A percentile compares a stretch with the other conserved stretches of the same genome.
These are phyloP conservation scores for Ciona savignyi DNA, from an alignment of 23 tunicate species.

Conservation along the genomic window DNA sequence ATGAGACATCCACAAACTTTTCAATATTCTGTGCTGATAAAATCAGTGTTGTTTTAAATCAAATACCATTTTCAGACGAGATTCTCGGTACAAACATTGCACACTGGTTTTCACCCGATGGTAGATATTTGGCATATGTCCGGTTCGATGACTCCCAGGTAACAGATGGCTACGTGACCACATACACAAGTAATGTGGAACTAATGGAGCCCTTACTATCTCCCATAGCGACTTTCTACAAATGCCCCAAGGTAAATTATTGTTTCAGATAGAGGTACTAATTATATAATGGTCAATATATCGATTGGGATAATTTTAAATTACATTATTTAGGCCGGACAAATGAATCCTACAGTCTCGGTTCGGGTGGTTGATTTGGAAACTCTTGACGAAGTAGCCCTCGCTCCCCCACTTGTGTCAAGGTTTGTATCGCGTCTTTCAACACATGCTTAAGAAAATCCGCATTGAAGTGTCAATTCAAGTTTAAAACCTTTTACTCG, in stretches of 20 bases:
- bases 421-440: conserved; percentile 16
- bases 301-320: background rate
- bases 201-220: conserved; percentile 4
- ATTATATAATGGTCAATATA: background rate
- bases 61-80: conserved; percentile 35
- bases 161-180: conserved; percentile 23
- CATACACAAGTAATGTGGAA: conserved; percentile 12
- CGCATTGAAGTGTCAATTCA: background rate
- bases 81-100: conserved; percentile 39
- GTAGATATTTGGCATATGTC: conserved; percentile 68
- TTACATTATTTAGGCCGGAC: conserved; percentile 31
- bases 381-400: conserved; percentile 1
- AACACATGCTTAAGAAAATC: background rate
- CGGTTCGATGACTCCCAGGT: conserved; percentile 59
- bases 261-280: background rate
- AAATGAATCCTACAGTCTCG: conserved; percentile 24
- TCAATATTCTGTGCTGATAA: too few species aligned
- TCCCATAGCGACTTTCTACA: conserved; percentile 3
- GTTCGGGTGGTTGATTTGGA: conserved; percentile 32
- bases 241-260: background rate
- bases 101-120: conserved; percentile 71
- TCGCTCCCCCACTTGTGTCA: conserved; percentile 17
- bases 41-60: too few species aligned
- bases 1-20: too few species aligned
- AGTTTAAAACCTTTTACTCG: too few species aligned